Percentiles rank a stretch among this genome's conserved stretches.
These are phyloP conservation scores for Megathymus violae DNA, from an alignment of 1,140 invertebrate species.

Conservation along the genomic window DNA sequence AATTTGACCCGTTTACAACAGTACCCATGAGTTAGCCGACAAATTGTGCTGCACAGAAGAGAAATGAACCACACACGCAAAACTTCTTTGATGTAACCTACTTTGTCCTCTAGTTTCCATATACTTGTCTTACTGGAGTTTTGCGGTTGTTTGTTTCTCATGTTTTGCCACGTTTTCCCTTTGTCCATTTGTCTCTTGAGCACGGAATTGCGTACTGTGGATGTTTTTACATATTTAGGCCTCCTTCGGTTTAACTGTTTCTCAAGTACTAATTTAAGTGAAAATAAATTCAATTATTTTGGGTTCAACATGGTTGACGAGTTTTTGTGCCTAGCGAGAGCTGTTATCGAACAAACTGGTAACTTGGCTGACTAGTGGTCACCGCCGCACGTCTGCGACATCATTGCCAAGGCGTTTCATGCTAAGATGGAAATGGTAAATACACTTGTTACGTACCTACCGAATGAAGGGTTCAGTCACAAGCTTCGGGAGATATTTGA, in stretches of 20 bases:
- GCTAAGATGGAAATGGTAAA: too few relatives aligned
- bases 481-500: too few relatives aligned
- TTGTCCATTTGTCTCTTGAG: not conserved
- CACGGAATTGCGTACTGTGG: not conserved
- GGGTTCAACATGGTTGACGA: too few relatives aligned
- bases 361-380: too few relatives aligned
- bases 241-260: not conserved
- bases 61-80: constrained; percentile 16
- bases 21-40: not conserved
- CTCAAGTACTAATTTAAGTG: not conserved
- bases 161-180: not conserved
- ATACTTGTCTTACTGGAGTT: constrained; percentile 5
- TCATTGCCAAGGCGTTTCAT: too few relatives aligned
- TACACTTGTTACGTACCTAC: too few relatives aligned
- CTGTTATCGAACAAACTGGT: too few relatives aligned
- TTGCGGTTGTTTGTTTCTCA: constrained; percentile 4
- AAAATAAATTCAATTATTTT: too few relatives aligned
- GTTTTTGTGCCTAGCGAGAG: too few relatives aligned
- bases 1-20: not conserved
- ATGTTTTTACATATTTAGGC: not conserved
- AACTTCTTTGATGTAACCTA: constrained; percentile 22
- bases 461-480: too few relatives aligned
- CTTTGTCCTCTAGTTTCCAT: constrained; percentile 26
- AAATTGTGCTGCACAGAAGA: constrained; percentile 2
- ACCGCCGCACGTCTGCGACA: too few relatives aligned